Evolutionary conservation across 1,140 invertebrate genomes (phyloP).

Genomic region (Antheraea mylitta): DNA sequence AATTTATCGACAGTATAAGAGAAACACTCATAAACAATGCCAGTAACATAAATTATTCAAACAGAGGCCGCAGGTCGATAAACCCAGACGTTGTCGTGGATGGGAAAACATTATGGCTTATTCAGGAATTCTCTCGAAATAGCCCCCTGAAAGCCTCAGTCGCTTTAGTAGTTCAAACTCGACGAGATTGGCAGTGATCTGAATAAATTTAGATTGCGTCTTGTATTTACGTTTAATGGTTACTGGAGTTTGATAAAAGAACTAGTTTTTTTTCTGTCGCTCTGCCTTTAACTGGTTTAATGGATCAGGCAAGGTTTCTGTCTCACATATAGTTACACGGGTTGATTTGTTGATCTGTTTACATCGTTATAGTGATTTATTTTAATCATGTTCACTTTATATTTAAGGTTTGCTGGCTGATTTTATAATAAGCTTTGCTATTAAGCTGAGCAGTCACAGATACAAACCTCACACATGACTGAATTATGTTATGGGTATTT

Average conservation of each 20-base stretch:
- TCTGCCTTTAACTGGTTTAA: slow-evolving; percentile 7
- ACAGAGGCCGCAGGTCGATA: slow-evolving; percentile 40
- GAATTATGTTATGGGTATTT: no score
- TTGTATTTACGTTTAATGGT: slow-evolving; percentile 19
- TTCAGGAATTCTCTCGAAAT: slow-evolving; percentile 37
- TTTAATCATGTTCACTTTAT: no score
- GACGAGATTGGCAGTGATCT: slow-evolving; percentile 23
- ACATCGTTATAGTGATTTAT: no score
- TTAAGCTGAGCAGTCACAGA: no score
- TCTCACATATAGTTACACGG: not conserved
- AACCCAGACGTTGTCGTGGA: slow-evolving; percentile 34
- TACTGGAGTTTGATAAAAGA: slow-evolving; percentile 11
- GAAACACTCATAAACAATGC: slow-evolving; percentile 27
- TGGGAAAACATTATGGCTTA: slow-evolving; percentile 40
- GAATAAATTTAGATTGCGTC: slow-evolving; percentile 27
- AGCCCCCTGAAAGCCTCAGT: slow-evolving; percentile 18
- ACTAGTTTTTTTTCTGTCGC: slow-evolving; percentile 5
- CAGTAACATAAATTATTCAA: slow-evolving; percentile 53
- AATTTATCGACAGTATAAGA: slow-evolving; percentile 23
- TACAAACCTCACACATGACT: no score
- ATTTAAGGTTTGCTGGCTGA: no score
- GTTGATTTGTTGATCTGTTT: not conserved
- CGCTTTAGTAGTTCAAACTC: slow-evolving; percentile 21
- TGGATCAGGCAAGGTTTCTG: slow-evolving; percentile 2
- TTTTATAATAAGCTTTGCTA: no score